A percentile compares a stretch with the other conserved stretches of the same genome.
Evolutionary conservation across 30 jellyfish, hydroid and myxozoan species (phyloP).

Genomic region (Hydractinia symbiolongicarpus): DNA sequence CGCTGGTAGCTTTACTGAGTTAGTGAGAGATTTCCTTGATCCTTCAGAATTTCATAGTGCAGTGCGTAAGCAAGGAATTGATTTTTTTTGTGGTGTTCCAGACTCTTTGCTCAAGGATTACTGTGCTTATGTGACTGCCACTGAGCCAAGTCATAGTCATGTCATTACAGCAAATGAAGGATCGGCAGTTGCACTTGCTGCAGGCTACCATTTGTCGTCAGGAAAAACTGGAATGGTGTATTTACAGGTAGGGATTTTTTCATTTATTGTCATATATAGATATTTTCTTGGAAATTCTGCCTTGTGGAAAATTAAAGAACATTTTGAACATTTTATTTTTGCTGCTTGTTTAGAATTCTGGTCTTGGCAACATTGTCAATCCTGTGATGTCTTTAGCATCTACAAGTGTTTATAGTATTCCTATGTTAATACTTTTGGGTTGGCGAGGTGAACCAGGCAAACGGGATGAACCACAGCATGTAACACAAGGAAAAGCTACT

Average conservation of each 20-base stretch:
- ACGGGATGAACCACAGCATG: conserved; percentile 99
- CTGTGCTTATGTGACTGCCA: conserved; percentile 93
- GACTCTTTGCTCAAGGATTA: conserved; percentile 89
- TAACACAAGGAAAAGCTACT: conserved; percentile 94
- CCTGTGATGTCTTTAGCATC: conserved; percentile 98
- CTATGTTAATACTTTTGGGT: conserved; percentile 93
- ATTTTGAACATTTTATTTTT: neutral
- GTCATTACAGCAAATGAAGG: conserved; percentile 94
- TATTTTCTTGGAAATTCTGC: no score
- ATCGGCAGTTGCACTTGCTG: conserved; percentile 95
- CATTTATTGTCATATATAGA: no score
- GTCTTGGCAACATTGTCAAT: conserved; percentile 95
- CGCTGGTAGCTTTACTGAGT: conserved; percentile 92
- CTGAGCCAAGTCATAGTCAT: conserved; percentile 70
- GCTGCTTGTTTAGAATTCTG: conserved; percentile 66
- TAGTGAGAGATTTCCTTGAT: conserved; percentile 86
- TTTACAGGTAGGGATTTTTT: conserved; percentile 60
- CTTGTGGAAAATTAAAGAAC: no score
- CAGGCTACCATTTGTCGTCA: conserved; percentile 92
- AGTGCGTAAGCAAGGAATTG: conserved; percentile 90
- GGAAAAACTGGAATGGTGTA: conserved; percentile 97
- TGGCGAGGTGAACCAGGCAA: conserved; percentile 99
- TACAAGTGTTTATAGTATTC: conserved; percentile 97
- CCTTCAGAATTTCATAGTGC: conserved; percentile 88
- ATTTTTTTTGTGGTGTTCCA: conserved; percentile 95